Evolutionary conservation across 2,888 invertebrate genomes (phyloP), one percentile per base, ranked within the genome.

Genomic region (Dynastes maya): DNA sequence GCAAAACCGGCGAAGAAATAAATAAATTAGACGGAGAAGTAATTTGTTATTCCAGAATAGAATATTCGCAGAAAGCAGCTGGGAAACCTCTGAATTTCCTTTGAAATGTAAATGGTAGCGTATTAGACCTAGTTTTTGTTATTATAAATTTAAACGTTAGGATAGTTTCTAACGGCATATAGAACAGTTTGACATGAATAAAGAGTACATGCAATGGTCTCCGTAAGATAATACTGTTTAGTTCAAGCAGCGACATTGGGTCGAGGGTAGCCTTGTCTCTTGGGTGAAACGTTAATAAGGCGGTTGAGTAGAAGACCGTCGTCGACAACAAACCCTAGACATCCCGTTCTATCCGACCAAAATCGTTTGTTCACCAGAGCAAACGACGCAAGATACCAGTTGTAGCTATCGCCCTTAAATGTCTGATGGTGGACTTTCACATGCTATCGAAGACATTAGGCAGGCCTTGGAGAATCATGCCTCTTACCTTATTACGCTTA

Each of bases 201-300:
- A 76, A 55, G 76, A 51, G 67, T 76, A 51, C 40, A 76, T 65
- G 65, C 32, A 63, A 65, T 40, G 70, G 65, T 75, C 75, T 75
- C 74, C 45, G 61, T 45, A 67, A 78, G 74, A 78, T 78, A 78
- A 78, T 78, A 61, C 75, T 58, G 78, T 78, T 32, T 78, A 78
- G 80, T 81, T 80, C 78, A 77, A 79, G 80, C 78, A 78, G 80
- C 79, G 75, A 79, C 80, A 81, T 82, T 80, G 80, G 80, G 65
- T 78, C 79, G 76, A 65, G 76, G 81, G 70, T 78, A 80, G 79
- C 78, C 81, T 77, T 77, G 80, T 82, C 81, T 82, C 82, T 80
- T 72, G 83, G 83, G 81, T 80, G 76, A 80, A 81, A 80, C 82
- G 82, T 83, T 83, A 83, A 83, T 83, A 83, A 83, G 81, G 82